Evolutionary conservation across 2,888 invertebrate genomes (phyloP).

Genomic region (Hyposoter dolosus): DNA sequence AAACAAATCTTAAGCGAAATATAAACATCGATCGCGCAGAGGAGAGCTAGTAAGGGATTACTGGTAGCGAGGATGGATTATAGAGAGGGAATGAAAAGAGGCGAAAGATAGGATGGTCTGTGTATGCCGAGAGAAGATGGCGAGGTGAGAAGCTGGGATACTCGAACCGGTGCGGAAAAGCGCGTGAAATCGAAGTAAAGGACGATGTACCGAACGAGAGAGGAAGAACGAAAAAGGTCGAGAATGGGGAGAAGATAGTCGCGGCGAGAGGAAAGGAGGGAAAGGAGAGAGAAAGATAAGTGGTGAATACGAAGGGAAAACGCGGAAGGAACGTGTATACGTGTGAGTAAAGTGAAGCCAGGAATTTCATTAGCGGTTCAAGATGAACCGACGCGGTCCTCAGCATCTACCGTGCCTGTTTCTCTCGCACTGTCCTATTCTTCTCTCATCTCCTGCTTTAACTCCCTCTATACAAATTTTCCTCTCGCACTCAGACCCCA

Average conservation of each 20-base stretch:
- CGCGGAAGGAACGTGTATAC: slow-evolving; percentile 52
- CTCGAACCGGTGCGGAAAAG: slow-evolving; percentile 37
- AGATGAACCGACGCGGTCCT: slow-evolving; percentile 72
- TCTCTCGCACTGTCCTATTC: slow-evolving; percentile 41
- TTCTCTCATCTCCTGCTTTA: slow-evolving; percentile 37
- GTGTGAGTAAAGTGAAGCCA: slow-evolving; percentile 64
- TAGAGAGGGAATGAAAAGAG: slow-evolving; percentile 23
- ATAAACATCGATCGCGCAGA: slow-evolving; percentile 58
- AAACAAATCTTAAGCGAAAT: slow-evolving; percentile 57
- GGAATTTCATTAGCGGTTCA: slow-evolving; percentile 77
- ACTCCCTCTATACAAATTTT: slow-evolving; percentile 26
- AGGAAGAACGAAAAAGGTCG: slow-evolving; percentile 14
- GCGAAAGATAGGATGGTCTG: slow-evolving; percentile 1
- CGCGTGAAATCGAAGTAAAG: slow-evolving; percentile 28
- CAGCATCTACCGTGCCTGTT: slow-evolving; percentile 70
- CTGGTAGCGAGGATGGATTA: slow-evolving; percentile 18
- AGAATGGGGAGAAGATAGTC: slow-evolving; percentile 10
- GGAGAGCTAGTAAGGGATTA: slow-evolving; percentile 9
- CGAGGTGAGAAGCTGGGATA: slow-evolving; percentile 50
- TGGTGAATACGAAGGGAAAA: slow-evolving; percentile 61
- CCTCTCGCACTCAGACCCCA: slow-evolving; percentile 35
- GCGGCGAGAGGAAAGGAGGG: slow-evolving; percentile 8
- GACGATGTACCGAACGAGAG: slow-evolving; percentile 1
- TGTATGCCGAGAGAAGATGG: slow-evolving; percentile 36
- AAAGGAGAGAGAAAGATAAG: slow-evolving; percentile 44